Percentiles rank a stretch among this genome's conserved stretches.
Conservation (phyloP, 2,888 invertebrate species). For the Meghimatium bilineatum region DNA sequence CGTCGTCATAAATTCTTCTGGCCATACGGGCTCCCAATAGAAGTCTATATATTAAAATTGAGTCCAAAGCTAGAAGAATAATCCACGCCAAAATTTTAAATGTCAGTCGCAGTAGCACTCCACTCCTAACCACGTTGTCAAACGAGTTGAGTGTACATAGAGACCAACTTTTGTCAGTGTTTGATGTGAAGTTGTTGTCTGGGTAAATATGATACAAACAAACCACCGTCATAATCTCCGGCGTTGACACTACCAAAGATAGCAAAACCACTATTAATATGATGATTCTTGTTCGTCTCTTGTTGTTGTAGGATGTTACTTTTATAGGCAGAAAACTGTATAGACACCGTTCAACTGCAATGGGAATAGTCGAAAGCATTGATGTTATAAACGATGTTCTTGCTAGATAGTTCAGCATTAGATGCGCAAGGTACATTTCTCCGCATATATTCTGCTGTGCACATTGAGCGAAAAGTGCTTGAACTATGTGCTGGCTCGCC, state of each 20-base stretch:
- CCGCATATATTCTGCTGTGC: not conserved
- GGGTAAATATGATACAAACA: conserved; percentile 22
- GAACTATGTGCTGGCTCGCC: conserved; percentile 7
- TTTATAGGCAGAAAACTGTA: conserved; percentile 16
- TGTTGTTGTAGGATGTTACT: conserved; percentile 2
- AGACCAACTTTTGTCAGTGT: not conserved
- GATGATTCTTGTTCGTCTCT: conserved; percentile 6
- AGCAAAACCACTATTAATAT: not conserved
- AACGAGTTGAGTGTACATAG: not conserved
- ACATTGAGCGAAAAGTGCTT: not conserved
- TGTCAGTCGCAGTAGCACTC: conserved; percentile 5
- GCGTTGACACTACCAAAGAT: conserved; percentile 1
- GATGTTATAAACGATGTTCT: conserved; percentile 29
- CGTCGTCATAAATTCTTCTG: conserved; percentile 1
- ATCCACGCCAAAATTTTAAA: conserved; percentile 18
- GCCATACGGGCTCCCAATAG: conserved; percentile 10
- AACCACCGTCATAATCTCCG: conserved; percentile 1
- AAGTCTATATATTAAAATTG: conserved; percentile 23
- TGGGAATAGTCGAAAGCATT: conserved; percentile 15
- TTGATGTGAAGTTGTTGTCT: not conserved
- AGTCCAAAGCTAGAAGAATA: conserved; percentile 24
- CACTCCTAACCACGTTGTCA: not conserved
- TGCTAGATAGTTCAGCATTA: not conserved
- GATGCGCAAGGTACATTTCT: not conserved
- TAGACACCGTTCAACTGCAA: conserved; percentile 22